Base-by-base conservation (phyloP, 2,113 vertebrate genomes). In the Ctenodactylus gundi region DNA sequence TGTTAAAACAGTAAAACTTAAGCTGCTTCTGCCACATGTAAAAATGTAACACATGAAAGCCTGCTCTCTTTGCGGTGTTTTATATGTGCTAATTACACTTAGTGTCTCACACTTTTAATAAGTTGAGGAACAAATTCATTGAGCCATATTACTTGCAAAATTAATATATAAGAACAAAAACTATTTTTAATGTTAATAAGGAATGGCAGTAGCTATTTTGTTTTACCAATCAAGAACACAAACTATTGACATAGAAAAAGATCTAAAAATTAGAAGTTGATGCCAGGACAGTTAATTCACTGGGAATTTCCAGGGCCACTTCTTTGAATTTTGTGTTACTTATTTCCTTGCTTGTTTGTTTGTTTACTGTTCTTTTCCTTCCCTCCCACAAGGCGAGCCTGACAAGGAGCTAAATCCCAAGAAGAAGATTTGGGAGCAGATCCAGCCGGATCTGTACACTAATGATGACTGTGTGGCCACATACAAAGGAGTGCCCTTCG, bases 391-490 rank as follows among this genome's bases (percentile, higher is more conserved):
- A 99, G 99, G 99, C 97, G 99, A 99, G 76, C 99, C 99, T 18
- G 99, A 99, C 96, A 99, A 99, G 96, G 99, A 99, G 93, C 98
- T 99, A 93, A 99, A 99, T 97, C 99, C 99, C 75, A 99, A 99
- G 97, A 99, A 99, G 98, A 99, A 99, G 98, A 99, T 99, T 21
- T 99, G 99, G 99, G 99, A 99, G 97, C 99, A 99, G 96, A 98
- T 99, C 94, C 99, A 99, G 93, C 99, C 99, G 6, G 99, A 99
- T 89, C 98, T 99, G 83, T 98, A 94, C 90, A 99, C 99, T 7
- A 98, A 99, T 90, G 97, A 94, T 49, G 98, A 98, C 41, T 99
- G 99, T 93, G 98, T 99, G 91, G 99, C 99, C 85, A 99, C 98
- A 0, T 99, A 99, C 97, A 99, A 99, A 97, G 99, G 99, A 34